Conservation (phyloP, 2,797 vertebrate species). For the Sarcoramphus papa region DNA sequence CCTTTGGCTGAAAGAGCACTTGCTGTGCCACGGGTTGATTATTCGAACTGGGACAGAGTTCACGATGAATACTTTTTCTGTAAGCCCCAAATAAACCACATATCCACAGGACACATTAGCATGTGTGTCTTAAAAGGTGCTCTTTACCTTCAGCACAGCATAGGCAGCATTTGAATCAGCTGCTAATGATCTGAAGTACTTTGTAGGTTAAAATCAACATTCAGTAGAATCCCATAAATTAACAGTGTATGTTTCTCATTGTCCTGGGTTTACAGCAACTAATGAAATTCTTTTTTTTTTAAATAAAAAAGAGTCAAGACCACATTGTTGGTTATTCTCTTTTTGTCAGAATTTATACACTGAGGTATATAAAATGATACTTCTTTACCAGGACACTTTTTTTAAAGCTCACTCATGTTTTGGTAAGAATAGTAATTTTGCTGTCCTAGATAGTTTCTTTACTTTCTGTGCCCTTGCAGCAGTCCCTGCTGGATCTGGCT, state of each 20-base stretch:
- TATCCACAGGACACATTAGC: neutral
- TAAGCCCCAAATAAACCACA: neutral
- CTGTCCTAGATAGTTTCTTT: neutral
- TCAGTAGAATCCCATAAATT: constrained; percentile 57
- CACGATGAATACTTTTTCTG: neutral
- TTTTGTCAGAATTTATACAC: neutral
- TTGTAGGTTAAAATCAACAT: constrained; percentile 38
- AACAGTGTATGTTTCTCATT: constrained; percentile 19
- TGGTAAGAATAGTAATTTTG: neutral
- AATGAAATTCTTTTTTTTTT: neutral
- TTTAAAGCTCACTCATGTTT: neutral
- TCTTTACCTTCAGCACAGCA: neutral
- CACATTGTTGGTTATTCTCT: neutral
- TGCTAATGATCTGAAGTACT: constrained; percentile 55
- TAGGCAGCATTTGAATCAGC: constrained; percentile 33
- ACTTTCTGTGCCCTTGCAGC: neutral
- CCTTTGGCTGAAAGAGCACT: neutral
- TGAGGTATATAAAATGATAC: neutral
- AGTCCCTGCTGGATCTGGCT: neutral
- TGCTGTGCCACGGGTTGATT: neutral
- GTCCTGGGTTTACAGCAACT: neutral
- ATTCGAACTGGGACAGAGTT: neutral
- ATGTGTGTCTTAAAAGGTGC: neutral
- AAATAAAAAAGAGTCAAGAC: neutral
- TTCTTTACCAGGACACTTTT: neutral